Evolutionary conservation across 2,888 invertebrate species (phyloP).

Genomic region (Drosophila dives): DNA sequence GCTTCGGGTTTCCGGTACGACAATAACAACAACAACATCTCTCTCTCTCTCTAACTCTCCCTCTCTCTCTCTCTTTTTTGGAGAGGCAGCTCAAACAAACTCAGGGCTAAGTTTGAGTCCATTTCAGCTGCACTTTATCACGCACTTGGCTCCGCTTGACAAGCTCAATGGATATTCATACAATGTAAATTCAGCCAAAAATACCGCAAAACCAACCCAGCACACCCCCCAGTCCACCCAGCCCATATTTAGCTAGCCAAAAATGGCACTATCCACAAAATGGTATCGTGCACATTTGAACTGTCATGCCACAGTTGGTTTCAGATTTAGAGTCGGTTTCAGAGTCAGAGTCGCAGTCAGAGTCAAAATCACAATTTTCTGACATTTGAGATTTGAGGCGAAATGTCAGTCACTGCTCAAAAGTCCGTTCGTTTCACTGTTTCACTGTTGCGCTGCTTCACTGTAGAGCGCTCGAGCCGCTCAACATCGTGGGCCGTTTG

Average conservation of each 20-base stretch:
- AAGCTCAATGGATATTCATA: slow-evolving; percentile 73
- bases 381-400: slow-evolving; percentile 76
- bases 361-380: slow-evolving; percentile 52
- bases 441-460: slow-evolving; percentile 48
- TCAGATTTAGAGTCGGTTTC: slow-evolving; percentile 16
- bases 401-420: slow-evolving; percentile 75
- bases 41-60: slow-evolving; percentile 14
- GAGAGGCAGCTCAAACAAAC: slow-evolving; percentile 64
- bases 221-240: background rate
- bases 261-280: slow-evolving; percentile 68
- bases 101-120: slow-evolving; percentile 38
- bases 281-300: slow-evolving; percentile 74
- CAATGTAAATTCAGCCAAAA: slow-evolving; percentile 16
- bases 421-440: slow-evolving; percentile 42
- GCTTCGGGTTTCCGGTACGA: slow-evolving; percentile 74
- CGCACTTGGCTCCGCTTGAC: slow-evolving; percentile 56
- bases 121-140: slow-evolving; percentile 70
- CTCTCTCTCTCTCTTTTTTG: background rate
- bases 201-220: background rate
- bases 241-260: slow-evolving; percentile 24
- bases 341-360: slow-evolving; percentile 21
- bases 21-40: slow-evolving; percentile 25
- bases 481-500: slow-evolving; percentile 37
- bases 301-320: slow-evolving; percentile 66
- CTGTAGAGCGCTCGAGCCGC: slow-evolving; percentile 58